Base-by-base conservation (phyloP, 2,888 invertebrate genomes). In the Strigamia maritima region DNA sequence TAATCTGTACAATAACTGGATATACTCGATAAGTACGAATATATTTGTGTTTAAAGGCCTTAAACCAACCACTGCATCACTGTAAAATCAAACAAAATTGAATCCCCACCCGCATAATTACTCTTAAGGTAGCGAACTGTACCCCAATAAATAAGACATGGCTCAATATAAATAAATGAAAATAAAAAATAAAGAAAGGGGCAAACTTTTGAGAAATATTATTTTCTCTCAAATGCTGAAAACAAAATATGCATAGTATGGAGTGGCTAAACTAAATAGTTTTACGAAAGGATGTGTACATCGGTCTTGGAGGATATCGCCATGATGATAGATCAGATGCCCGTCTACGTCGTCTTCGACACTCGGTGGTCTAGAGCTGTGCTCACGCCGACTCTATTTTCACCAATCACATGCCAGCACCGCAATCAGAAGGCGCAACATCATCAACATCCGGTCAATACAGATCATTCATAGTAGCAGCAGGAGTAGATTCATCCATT, bases 311-410 rank as follows among this genome's bases (percentile, higher is more conserved):
- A 99, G 94, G 90, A 95, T 91, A 91, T 98, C 98, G 90, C 98
- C 98, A 90, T 92, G 92, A 90, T 94, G 94, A 93, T 98, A 99
- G 89, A 99, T 93, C 90, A 99, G 95, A 90, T 99, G 98, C 89
- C 99, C 99, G 89, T 99, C 98, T 90, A 94, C 94, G 91, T 99
- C 98, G 91, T 99, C 97, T 92, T 96, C 95, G 89, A 98, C 93
- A 89, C 94, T 93, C 88, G 95, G 94, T 87, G 92, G 92, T 87
- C 92, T 90, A 88, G 93, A 92, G 90, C 91, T 92, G 93, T 93
- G 91, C 89, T 80, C 80, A 60, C 80, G 80, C 31, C 80, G 80
- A 77, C 80, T 80, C 80, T 80, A 80, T 74, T 49, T 80, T 80
- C 79, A n/a, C 44, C 78, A 78, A 65, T 35, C 65, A 78, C 77